Evolutionary conservation across 2,113 vertebrate species (phyloP).

Genomic region (Empidonax alnorum): DNA sequence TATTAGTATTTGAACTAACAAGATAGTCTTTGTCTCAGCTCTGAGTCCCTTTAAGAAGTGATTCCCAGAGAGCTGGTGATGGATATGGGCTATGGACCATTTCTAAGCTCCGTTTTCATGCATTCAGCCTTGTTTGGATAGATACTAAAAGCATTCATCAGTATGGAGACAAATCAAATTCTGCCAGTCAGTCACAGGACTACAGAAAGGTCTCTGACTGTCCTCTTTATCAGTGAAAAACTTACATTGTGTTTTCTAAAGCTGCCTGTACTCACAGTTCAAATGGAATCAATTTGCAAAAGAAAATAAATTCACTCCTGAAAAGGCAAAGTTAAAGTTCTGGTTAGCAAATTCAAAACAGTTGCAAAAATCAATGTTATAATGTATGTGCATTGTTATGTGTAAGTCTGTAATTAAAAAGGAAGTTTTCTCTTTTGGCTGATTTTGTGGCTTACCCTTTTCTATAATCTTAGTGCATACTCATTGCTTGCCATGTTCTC

Average conservation of each 20-base stretch:
- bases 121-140: not conserved
- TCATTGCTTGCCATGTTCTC: not conserved
- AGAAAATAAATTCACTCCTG: not conserved
- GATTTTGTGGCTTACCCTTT: not conserved
- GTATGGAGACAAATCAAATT: not conserved
- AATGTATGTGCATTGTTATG: not conserved
- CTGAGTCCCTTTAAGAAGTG: not conserved
- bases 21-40: accelerated
- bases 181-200: not conserved
- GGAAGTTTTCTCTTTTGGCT: not conserved
- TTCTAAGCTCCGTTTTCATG: not conserved
- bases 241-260: not conserved
- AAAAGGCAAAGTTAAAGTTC: not conserved
- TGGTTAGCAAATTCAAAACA: not conserved
- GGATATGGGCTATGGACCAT: not conserved
- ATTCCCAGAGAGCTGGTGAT: not conserved
- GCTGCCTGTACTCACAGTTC: not conserved
- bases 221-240: not conserved
- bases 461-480: not conserved
- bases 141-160: not conserved
- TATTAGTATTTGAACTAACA: not conserved
- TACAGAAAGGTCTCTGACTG: not conserved
- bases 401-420: not conserved
- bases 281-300: not conserved
- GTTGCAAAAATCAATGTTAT: not conserved